Base-by-base conservation (phyloP, 2,888 invertebrate species). In the Endotricha flammealis region DNA sequence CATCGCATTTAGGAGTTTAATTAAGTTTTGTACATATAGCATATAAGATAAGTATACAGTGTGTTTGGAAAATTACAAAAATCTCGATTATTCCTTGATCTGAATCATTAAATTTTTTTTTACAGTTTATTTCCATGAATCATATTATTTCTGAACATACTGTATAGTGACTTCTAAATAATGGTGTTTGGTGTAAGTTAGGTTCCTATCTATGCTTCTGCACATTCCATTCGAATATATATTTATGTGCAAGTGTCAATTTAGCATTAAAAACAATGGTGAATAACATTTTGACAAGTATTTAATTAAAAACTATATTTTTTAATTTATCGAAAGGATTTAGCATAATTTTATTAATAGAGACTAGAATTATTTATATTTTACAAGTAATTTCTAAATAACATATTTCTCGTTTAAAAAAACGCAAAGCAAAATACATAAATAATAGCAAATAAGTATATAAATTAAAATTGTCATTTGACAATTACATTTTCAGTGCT, bases 141-240 rank as follows among this genome's bases (percentile, higher is more conserved):
- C 7, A n/a, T n/a, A n/a, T 35, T 29, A 32, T 23, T 10, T 29
- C 23, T 29, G 24, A 14, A 24, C 36, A 32, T 27, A 42, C 36
- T 44, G 59, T 54, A 42, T 44, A 52, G 63, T 62, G 59, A 70
- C 57, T 68, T 64, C 53, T 75, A 70, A 73, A 66, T 79, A 71
- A 75, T 58, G 85, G 85, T 85, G 81, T 86, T 82, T 71, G 85
- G 82, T 85, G 76, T 85, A 79, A 76, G 64, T 75, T 79, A 78
- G 77, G 78, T 78, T 71, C 85, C 85, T 86, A 80, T 81, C 81
- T 76, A 69, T 54, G 79, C 79, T 82, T 82, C 69, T 66, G 70
- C 74, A 83, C 81, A 68, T 77, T 78, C 72, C 74, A 72, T 65
- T 67, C 42, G 39, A 76, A 78, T 80, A 77, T 81, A 70, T 82